phyloP scores from a whole-genome alignment of 2,797 vertebrate genomes.

The Pelodytes ibericus region DNA sequence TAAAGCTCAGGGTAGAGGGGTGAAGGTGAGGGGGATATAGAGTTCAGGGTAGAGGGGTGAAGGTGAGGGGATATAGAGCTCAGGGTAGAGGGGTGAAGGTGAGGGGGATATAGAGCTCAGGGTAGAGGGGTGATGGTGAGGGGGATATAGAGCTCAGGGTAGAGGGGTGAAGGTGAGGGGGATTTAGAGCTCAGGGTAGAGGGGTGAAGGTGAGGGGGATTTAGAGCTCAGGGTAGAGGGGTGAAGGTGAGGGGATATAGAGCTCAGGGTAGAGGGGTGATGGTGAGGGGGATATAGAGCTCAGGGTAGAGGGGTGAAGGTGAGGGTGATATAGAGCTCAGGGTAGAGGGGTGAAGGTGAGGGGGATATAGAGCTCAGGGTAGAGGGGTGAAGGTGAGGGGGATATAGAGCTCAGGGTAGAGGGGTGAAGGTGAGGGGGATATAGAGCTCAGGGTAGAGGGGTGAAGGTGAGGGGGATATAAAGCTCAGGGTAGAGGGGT shows the following conservation, averaged over 20 bases:
- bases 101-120: too few species aligned
- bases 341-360: too few species aligned
- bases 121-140: background rate
- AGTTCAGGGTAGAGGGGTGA: too few species aligned
- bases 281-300: background rate
- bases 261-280: background rate
- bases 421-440: background rate
- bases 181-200: background rate
- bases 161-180: too few species aligned
- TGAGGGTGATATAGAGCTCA: too few species aligned
- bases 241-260: background rate
- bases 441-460: background rate
- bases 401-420: too few species aligned
- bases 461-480: background rate
- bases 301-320: background rate
- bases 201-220: slow-evolving; percentile 62
- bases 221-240: slow-evolving; percentile 59
- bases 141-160: background rate
- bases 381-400: too few species aligned
- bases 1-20: background rate
- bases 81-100: too few species aligned
- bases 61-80: background rate
- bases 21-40: background rate
- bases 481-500: background rate
- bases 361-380: background rate